Conservation (phyloP, 1,140 invertebrate species). For the Aphaenogaster floridana region DNA sequence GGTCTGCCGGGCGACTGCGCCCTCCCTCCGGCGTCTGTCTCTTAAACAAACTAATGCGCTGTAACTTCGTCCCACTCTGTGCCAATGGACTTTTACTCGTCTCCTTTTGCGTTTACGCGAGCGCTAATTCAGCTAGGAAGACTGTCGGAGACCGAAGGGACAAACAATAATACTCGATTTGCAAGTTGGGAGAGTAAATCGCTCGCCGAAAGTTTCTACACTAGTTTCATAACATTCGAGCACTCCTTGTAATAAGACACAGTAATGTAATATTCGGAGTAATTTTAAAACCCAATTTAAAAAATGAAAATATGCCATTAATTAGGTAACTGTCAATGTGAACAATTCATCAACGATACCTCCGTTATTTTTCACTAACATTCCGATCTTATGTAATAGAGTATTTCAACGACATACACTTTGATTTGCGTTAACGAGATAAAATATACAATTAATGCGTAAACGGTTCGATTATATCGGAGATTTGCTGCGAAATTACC, state of each 20-base stretch:
- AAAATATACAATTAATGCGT: constrained; percentile 8
- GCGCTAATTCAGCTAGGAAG: constrained; percentile 8
- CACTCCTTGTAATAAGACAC: not conserved
- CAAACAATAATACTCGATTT: constrained; percentile 24
- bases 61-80: constrained; percentile 21
- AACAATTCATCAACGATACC: not conserved
- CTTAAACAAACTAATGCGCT: constrained; percentile 61
- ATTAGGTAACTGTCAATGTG: not conserved
- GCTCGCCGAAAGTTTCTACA: not conserved
- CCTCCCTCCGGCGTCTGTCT: constrained; percentile 25
- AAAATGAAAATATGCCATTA: not conserved
- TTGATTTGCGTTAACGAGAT: not conserved
- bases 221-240: constrained; percentile 10
- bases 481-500: not conserved
- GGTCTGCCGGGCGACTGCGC: constrained; percentile 28
- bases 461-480: not conserved
- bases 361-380: not conserved
- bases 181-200: not conserved
- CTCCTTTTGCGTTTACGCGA: constrained; percentile 3
- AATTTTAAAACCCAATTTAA: not conserved
- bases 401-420: not conserved
- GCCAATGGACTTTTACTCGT: constrained; percentile 4
- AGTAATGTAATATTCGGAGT: not conserved
- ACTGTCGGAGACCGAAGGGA: not conserved
- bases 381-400: not conserved